A percentile compares a stretch with the other conserved stretches of the same genome.
phyloP scores from a whole-genome alignment of 2,888 invertebrate species.

The Eupithecia subfuscata region DNA sequence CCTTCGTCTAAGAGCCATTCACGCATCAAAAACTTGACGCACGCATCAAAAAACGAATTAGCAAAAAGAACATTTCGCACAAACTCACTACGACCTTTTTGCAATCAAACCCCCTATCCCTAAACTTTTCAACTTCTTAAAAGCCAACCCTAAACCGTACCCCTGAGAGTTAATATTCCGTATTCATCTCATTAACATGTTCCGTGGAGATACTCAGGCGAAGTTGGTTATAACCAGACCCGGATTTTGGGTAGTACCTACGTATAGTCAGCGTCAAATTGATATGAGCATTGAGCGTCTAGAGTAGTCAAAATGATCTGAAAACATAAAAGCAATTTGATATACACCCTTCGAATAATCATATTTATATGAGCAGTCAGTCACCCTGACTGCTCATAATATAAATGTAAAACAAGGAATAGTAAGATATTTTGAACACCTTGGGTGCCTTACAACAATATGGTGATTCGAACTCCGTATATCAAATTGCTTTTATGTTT shows the following conservation, averaged over 20 bases:
- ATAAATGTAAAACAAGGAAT: too few relatives aligned
- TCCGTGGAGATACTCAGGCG: slow-evolving; percentile 50
- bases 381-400: too few relatives aligned
- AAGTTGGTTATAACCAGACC: slow-evolving; percentile 53
- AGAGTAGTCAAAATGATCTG: too few relatives aligned
- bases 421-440: too few relatives aligned
- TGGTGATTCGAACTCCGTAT: too few relatives aligned
- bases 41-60: slow-evolving; percentile 9
- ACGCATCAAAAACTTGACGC: background rate
- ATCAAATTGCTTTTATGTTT: too few relatives aligned
- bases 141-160: slow-evolving; percentile 36
- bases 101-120: slow-evolving; percentile 18
- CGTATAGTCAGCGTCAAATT: too few relatives aligned
- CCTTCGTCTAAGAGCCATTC: background rate
- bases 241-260: slow-evolving; percentile 22
- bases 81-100: slow-evolving; percentile 9
- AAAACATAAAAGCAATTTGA: too few relatives aligned
- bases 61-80: background rate
- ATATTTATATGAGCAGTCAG: too few relatives aligned
- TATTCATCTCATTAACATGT: slow-evolving; percentile 63
- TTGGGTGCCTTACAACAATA: too few relatives aligned
- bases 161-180: slow-evolving; percentile 60
- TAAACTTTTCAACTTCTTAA: slow-evolving; percentile 38
- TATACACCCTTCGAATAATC: too few relatives aligned
- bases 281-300: too few relatives aligned